Base-by-base conservation (phyloP, 2,113 vertebrate genomes). In the Balaeniceps rex region DNA sequence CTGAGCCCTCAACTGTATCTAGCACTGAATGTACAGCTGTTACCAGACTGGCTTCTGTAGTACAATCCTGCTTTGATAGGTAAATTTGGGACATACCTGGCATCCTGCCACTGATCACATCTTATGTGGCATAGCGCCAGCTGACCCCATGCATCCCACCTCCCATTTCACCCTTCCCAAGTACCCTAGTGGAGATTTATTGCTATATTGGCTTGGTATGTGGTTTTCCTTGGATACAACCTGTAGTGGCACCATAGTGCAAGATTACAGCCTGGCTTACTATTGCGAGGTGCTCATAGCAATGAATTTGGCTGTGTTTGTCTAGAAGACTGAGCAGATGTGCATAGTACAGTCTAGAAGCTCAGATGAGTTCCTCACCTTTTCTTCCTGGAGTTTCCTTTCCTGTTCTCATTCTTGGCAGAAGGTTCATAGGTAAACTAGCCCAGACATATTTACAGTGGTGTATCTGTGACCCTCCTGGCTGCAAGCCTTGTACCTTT, bases 241-340 rank as follows among this genome's bases (percentile, higher is more conserved):
- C n/a, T 70, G 26, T 34, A 34, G 40, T 23, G 28, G 65, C 28
- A 87, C 26, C 44, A 36, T 2, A 54, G 34, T 24, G 22, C 22
- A 44, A 68, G 66, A 76, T 83, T 91, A 85, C 60, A 51, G 25
- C 42, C 42, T 84, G 40, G 23, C 24, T 87, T 57, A 14, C 34
- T 55, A 5, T 61, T 78, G 54, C 0, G 0, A 61, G 36, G 24
- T 72, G 42, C 68, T 81, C 26, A 31, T 33, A 84, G 46, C 1
- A 3, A 25, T 66, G 24, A 23, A 12, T 90, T 77, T 79, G 58
- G 9, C 57, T 85, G 29, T 12, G 14, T 33, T 46, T 77, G 57
- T 75, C 65, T 57, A 55, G 47, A 68, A 69, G 40, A 57, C 18
- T 28, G 66, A 65, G 14, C 31, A 85, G 52, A 28, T 12, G 3